Evolutionary conservation across 2,888 invertebrate genomes (phyloP).

Genomic region (Tigriopus californicus): DNA sequence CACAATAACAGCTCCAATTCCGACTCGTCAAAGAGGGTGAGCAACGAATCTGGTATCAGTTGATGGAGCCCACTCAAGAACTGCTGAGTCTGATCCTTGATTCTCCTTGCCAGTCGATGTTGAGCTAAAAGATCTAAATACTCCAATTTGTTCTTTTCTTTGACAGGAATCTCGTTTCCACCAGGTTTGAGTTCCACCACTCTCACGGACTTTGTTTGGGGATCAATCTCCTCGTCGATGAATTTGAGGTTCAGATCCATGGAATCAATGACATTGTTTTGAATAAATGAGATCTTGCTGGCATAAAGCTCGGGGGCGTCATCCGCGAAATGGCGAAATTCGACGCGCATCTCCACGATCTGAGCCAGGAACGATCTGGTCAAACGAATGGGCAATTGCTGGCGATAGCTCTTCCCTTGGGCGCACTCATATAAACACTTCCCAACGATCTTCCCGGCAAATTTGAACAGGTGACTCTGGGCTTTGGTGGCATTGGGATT

Average conservation of each 20-base stretch:
- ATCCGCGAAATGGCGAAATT: constrained; percentile 84
- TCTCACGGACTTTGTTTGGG: constrained; percentile 45
- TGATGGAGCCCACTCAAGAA: constrained; percentile 77
- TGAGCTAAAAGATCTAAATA: constrained; percentile 59
- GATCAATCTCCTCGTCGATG: constrained; percentile 70
- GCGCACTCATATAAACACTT: constrained; percentile 88
- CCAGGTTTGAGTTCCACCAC: constrained; percentile 60
- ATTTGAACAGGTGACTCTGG: constrained; percentile 63
- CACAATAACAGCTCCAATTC: constrained; percentile 83
- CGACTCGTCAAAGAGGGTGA: constrained; percentile 88
- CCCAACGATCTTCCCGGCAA: constrained; percentile 75
- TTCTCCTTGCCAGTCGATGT: constrained; percentile 60
- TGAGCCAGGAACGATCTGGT: constrained; percentile 82
- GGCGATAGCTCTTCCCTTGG: constrained; percentile 67
- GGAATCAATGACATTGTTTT: constrained; percentile 73
- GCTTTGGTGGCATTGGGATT: constrained; percentile 53
- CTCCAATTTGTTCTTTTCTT: constrained; percentile 51
- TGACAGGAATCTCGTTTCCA: constrained; percentile 53
- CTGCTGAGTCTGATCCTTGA: constrained; percentile 62
- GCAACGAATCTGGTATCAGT: constrained; percentile 73
- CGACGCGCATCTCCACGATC: constrained; percentile 75
- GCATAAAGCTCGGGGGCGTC: constrained; percentile 84
- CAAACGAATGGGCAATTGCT: constrained; percentile 72
- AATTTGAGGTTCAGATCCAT: constrained; percentile 55
- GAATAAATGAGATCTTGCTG: constrained; percentile 77